A percentile compares a stretch with the other conserved stretches of the same genome.
Evolutionary conservation across 2,113 vertebrate genomes (phyloP).

Genomic region (Azemiops feae): DNA sequence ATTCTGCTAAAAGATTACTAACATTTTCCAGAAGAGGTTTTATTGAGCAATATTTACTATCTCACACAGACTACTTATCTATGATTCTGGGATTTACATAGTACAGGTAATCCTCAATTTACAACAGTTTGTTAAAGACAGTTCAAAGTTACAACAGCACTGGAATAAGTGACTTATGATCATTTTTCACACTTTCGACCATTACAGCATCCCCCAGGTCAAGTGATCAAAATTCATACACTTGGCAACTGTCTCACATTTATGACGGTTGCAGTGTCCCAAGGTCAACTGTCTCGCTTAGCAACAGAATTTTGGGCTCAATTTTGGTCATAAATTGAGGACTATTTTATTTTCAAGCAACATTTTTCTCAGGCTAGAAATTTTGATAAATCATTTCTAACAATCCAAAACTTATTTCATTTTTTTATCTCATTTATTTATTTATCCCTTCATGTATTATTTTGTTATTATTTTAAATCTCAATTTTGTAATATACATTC

Average conservation of each 20-base stretch:
- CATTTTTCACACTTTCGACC: neutral
- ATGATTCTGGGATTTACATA: neutral
- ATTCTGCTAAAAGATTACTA: neutral
- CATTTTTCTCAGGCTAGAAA: neutral
- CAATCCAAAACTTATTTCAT: neutral
- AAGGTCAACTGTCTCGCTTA: neutral
- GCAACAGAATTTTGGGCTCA: neutral
- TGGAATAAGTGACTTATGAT: neutral
- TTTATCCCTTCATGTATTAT: neutral
- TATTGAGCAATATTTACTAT: neutral
- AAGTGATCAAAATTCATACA: neutral
- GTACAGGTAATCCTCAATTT: neutral
- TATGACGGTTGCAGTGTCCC: neutral
- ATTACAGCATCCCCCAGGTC: neutral
- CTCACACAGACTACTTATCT: neutral
- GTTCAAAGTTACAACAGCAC: neutral
- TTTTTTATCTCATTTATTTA: neutral
- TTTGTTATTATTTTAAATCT: neutral
- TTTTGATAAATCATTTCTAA: neutral
- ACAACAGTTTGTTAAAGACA: neutral
- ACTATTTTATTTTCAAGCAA: constrained; percentile 6
- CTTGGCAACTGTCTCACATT: neutral
- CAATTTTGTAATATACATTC: neutral
- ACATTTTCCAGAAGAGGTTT: neutral
- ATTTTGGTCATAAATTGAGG: neutral